A percentile compares a stretch with the other conserved stretches of the same genome.
Evolutionary conservation across 2,797 vertebrate species (phyloP).

Genomic region (Parauchenoglanis punctatus): DNA sequence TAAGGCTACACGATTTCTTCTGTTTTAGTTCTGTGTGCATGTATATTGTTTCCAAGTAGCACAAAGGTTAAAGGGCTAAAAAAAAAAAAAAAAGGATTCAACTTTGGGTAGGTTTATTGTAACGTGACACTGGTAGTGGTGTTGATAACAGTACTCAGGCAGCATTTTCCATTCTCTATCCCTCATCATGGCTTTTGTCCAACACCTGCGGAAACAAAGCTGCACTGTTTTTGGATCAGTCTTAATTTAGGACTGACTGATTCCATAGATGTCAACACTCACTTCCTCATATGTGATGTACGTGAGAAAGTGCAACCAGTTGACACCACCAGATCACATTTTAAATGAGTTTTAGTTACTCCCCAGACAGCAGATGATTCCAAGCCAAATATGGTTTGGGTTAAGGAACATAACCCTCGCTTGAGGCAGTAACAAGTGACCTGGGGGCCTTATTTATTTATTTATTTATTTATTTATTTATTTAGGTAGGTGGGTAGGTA

Average conservation of each 20-base stretch:
- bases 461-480: background rate
- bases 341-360: background rate
- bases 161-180: conserved; percentile 29
- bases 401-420: background rate
- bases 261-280: conserved; percentile 19
- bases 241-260: conserved; percentile 4
- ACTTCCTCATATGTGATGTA: background rate
- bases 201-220: conserved; percentile 37
- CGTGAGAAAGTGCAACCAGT: background rate
- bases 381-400: conserved; percentile 15
- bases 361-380: background rate
- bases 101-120: background rate
- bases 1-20: background rate
- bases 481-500: too few species aligned
- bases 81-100: too few species aligned
- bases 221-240: conserved; percentile 32
- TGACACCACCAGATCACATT: background rate
- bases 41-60: conserved; percentile 2
- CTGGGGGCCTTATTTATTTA: background rate
- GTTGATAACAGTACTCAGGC: background rate
- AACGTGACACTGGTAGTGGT: background rate
- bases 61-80: background rate
- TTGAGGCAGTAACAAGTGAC: background rate
- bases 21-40: background rate
- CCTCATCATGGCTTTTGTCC: conserved; percentile 11